Evolutionary conservation across 2,888 invertebrate genomes (phyloP).

Genomic region (Catocala fraxini): DNA sequence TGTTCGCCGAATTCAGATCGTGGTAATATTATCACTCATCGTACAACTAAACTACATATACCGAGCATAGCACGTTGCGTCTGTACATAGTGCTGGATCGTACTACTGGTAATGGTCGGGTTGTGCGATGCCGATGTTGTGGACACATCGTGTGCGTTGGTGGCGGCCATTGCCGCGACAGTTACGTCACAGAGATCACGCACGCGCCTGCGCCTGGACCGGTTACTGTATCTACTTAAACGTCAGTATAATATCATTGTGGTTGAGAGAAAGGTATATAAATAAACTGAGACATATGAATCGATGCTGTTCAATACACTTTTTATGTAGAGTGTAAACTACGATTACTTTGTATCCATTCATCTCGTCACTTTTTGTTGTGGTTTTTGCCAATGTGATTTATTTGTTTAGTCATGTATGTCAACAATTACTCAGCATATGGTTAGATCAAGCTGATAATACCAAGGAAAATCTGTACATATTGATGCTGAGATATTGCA

Average conservation of each 20-base stretch:
- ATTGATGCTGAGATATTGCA: too few species aligned
- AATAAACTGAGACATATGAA: slow-evolving; percentile 8
- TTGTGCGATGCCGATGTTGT: slow-evolving; percentile 6
- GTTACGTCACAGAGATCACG: slow-evolving; percentile 43
- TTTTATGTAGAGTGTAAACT: neutral
- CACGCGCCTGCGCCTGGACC: slow-evolving; percentile 28
- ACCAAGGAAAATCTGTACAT: too few species aligned
- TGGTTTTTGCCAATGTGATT: too few species aligned
- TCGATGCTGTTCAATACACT: neutral
- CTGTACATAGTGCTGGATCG: neutral
- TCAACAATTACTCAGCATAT: too few species aligned
- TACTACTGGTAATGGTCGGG: neutral
- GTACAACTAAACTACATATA: neutral
- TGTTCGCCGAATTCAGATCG: neutral
- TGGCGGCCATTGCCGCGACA: slow-evolving; percentile 29
- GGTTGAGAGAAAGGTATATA: slow-evolving; percentile 41
- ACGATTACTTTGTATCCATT: too few species aligned
- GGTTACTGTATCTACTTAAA: slow-evolving; percentile 29
- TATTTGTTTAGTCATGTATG: too few species aligned
- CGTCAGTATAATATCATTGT: slow-evolving; percentile 37
- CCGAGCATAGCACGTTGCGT: neutral
- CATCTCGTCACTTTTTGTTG: too few species aligned
- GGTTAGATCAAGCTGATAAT: too few species aligned
- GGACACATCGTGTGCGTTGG: slow-evolving; percentile 4
- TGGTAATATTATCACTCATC: neutral